Conservation (phyloP, 2,113 vertebrate species). For the Mirounga angustirostris region DNA sequence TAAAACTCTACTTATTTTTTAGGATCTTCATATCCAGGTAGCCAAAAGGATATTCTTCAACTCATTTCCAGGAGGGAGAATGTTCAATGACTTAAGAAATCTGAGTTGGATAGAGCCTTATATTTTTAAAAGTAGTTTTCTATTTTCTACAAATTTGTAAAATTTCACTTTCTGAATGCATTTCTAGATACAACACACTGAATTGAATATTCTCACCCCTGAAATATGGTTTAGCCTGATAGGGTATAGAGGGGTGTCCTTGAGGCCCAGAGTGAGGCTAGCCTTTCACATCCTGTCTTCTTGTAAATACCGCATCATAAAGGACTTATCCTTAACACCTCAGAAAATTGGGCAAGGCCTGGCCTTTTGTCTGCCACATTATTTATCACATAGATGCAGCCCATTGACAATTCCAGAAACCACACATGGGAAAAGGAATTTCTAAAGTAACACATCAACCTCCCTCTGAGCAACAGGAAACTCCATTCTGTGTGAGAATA, state of each 20-base stretch:
- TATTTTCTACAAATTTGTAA: not conserved
- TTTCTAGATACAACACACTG: not conserved
- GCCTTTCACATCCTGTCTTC: constrained; percentile 30
- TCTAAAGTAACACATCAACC: constrained; percentile 47
- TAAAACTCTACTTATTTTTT: constrained; percentile 21
- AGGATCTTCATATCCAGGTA: constrained; percentile 2
- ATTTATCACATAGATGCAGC: constrained; percentile 43
- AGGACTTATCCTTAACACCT: constrained; percentile 34
- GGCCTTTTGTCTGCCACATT: constrained; percentile 26
- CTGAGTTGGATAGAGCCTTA: not conserved
- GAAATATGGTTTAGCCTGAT: not conserved
- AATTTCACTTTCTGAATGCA: not conserved
- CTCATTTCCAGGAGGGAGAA: not conserved
- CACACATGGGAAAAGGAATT: not conserved
- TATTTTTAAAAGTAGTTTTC: constrained; percentile 8
- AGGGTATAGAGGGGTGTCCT: not conserved
- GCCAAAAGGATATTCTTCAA: not conserved
- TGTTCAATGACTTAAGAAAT: not conserved
- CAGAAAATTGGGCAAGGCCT: constrained; percentile 24
- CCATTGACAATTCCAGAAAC: constrained; percentile 15
- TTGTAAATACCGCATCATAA: not conserved
- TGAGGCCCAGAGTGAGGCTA: not conserved
- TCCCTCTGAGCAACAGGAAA: not conserved
- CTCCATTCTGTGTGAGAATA: not conserved
- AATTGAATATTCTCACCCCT: not conserved